Evolutionary conservation across 1,140 invertebrate species (phyloP), one percentile per base, ranked within the genome.

Genomic region (Aphelenchoides fujianensis): DNA sequence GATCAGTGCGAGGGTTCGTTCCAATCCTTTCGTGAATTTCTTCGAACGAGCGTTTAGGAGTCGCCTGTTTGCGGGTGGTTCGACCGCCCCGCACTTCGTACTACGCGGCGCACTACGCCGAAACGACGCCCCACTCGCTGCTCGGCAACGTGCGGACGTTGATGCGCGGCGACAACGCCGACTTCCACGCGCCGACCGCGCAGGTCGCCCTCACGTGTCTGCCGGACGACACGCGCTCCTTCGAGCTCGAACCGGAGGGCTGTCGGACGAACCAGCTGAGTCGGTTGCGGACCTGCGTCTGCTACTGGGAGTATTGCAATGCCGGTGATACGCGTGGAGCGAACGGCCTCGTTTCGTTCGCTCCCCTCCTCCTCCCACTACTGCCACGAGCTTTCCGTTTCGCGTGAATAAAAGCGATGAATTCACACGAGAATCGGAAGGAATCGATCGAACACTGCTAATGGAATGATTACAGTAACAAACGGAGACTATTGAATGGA

Each of bases 401-500:
- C n/a, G n/a, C n/a, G n/a, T n/a, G n/a, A n/a, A n/a, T n/a, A n/a
- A n/a, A n/a, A n/a, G n/a, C n/a, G n/a, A n/a, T n/a, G n/a, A n/a
- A n/a, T n/a, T n/a, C n/a, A n/a, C n/a, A n/a, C n/a, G n/a, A n/a
- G n/a, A n/a, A n/a, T n/a, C n/a, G n/a, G n/a, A n/a, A n/a, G n/a
- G n/a, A n/a, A n/a, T n/a, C n/a, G n/a, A n/a, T n/a, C n/a, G n/a
- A n/a, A n/a, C n/a, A n/a, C n/a, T n/a, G n/a, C n/a, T n/a, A n/a
- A n/a, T n/a, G n/a, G n/a, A n/a, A n/a, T n/a, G n/a, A n/a, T n/a
- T n/a, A n/a, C n/a, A n/a, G n/a, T n/a, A n/a, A n/a, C n/a, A n/a
- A n/a, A n/a, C n/a, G 23, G 23, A 48, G 63, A 73, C 64, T 59
- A 80, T 68, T 82, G 79, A 12, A 80, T 48, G 35, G 48, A 70